A percentile compares a stretch with the other conserved stretches of the same genome.
Evolutionary conservation across 2,113 vertebrate genomes (phyloP).

Genomic region (Aphelocoma coerulescens): DNA sequence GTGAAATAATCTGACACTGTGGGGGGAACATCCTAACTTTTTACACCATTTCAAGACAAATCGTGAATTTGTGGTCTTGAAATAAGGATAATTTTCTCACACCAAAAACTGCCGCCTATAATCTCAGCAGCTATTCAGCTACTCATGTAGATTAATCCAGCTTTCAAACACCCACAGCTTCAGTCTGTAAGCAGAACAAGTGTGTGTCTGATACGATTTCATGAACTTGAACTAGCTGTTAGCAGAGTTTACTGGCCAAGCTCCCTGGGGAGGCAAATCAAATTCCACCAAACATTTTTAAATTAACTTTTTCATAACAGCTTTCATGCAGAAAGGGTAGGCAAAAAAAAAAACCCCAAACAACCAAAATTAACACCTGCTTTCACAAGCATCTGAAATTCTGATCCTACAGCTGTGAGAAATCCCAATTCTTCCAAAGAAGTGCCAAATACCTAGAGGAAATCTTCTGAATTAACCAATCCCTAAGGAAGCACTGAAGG

Average conservation of each 20-base stretch:
- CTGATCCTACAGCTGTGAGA: background rate
- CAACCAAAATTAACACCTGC: background rate
- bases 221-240: background rate
- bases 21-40: background rate
- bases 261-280: background rate
- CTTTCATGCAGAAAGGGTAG: background rate
- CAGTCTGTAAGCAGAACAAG: background rate
- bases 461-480: background rate
- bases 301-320: background rate
- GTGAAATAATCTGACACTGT: background rate
- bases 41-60: background rate
- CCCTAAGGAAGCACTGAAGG: background rate
- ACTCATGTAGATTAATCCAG: background rate
- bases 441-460: background rate
- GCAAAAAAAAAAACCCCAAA: accelerated
- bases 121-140: background rate
- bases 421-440: background rate
- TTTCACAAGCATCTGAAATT: background rate
- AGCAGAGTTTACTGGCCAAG: background rate
- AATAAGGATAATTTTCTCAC: background rate
- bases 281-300: background rate
- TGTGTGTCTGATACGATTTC: background rate
- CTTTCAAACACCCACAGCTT: background rate
- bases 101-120: background rate
- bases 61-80: background rate